A percentile compares a stretch with the other conserved stretches of the same genome.
Evolutionary conservation across 2,113 vertebrate genomes (phyloP).

Genomic region (Pedionomus torquatus): DNA sequence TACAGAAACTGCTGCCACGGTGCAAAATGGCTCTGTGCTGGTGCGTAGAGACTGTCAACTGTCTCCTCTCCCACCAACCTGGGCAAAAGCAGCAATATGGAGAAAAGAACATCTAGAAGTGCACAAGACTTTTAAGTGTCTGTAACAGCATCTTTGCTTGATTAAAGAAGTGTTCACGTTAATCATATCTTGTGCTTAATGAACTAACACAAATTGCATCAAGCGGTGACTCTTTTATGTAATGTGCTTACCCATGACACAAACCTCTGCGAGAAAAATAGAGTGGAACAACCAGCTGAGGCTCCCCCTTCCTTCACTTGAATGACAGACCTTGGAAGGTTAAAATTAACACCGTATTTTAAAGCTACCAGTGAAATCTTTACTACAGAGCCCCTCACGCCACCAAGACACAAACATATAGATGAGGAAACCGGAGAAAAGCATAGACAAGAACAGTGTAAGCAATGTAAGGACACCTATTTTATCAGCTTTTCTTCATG

Average conservation of each 20-base stretch:
- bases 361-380: neutral
- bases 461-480: neutral
- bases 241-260: neutral
- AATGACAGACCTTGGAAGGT: neutral
- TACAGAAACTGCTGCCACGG: neutral
- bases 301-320: neutral
- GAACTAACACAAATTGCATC: slow-evolving; percentile 25
- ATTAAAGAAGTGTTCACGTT: neutral
- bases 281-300: neutral
- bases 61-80: neutral
- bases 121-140: neutral
- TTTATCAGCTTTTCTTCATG: neutral
- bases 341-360: neutral
- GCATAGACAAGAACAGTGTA: accelerated
- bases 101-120: neutral
- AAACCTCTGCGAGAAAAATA: neutral
- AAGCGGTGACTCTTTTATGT: neutral
- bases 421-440: neutral
- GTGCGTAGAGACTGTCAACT: neutral
- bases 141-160: neutral
- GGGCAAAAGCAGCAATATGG: neutral
- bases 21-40: neutral
- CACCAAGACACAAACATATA: neutral
- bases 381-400: accelerated
- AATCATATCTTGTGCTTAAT: slow-evolving; percentile 12